Percentiles rank a stretch among this genome's conserved stretches.
phyloP scores from a whole-genome alignment of 2,888 invertebrate genomes.

The Thereva unica region DNA sequence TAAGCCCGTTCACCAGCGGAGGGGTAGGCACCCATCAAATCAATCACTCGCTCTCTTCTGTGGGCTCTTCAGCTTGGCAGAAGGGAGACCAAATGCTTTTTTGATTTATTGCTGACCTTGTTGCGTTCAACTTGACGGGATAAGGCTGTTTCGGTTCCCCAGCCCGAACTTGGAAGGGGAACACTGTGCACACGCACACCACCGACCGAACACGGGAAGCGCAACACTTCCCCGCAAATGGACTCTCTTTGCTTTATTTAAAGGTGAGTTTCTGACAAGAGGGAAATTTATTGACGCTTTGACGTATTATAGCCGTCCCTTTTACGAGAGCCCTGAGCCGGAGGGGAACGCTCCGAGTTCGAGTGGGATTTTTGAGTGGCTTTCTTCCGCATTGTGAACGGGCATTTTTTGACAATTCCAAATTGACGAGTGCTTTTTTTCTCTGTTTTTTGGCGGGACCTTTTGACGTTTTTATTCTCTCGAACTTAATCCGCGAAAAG shows the following conservation, averaged over 20 bases:
- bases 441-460: no score
- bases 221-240: background rate
- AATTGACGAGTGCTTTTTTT: background rate
- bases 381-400: background rate
- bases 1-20: background rate
- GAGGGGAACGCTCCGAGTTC: slow-evolving; percentile 26
- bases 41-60: slow-evolving; percentile 25
- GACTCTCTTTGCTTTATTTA: slow-evolving; percentile 12
- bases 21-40: background rate
- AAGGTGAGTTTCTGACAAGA: slow-evolving; percentile 3
- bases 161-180: slow-evolving; percentile 43
- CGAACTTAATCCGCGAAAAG: no score
- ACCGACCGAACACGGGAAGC: no score
- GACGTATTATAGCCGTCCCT: slow-evolving; percentile 39
- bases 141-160: slow-evolving; percentile 58
- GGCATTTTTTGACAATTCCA: slow-evolving; percentile 8
- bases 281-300: slow-evolving; percentile 40
- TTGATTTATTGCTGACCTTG: slow-evolving; percentile 59
- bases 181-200: background rate
- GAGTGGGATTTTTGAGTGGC: slow-evolving; percentile 27
- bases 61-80: slow-evolving; percentile 33
- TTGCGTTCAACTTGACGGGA: slow-evolving; percentile 55
- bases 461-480: no score
- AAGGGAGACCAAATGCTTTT: slow-evolving; percentile 38
- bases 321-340: slow-evolving; percentile 15